Percentiles rank a stretch among this genome's conserved stretches.
These are phyloP conservation scores for Achatina immaculata DNA, from an alignment of 1,140 invertebrate species.

Conservation along the genomic window DNA sequence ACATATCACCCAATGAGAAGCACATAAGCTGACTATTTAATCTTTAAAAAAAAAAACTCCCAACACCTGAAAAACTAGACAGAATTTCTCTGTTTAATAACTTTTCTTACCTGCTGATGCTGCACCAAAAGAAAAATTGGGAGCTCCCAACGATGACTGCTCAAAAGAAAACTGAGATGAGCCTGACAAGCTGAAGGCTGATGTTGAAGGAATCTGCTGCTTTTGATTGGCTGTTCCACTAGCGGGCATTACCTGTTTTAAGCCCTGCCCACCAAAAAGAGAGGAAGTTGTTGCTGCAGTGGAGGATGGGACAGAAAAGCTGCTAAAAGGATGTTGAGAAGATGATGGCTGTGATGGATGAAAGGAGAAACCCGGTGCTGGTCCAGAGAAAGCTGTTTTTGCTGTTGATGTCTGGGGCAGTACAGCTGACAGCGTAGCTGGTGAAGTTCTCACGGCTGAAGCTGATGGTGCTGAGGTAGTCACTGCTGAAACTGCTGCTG, in stretches of 20 bases:
- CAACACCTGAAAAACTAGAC: no score
- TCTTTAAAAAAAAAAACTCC: no score
- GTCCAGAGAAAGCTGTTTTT: background rate
- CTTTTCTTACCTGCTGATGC: background rate
- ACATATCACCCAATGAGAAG: no score
- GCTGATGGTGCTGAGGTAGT: constrained; percentile 19
- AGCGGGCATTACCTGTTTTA: background rate
- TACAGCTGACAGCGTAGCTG: background rate
- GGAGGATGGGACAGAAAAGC: background rate
- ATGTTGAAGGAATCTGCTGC: background rate
- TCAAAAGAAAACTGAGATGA: background rate
- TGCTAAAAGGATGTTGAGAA: background rate
- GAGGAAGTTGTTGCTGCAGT: background rate
- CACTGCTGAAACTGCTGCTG: constrained; percentile 2
- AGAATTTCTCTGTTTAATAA: no score
- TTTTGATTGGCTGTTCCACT: background rate
- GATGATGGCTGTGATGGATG: background rate
- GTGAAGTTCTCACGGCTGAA: constrained; percentile 6
- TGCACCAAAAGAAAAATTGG: constrained; percentile 25
- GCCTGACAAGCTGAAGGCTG: background rate
- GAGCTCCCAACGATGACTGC: background rate
- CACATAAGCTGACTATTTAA: no score
- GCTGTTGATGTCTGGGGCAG: background rate
- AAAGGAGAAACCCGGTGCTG: no score
- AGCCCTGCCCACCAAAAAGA: background rate